Conservation (phyloP, 2,888 invertebrate species). For the Terebella lapidaria region DNA sequence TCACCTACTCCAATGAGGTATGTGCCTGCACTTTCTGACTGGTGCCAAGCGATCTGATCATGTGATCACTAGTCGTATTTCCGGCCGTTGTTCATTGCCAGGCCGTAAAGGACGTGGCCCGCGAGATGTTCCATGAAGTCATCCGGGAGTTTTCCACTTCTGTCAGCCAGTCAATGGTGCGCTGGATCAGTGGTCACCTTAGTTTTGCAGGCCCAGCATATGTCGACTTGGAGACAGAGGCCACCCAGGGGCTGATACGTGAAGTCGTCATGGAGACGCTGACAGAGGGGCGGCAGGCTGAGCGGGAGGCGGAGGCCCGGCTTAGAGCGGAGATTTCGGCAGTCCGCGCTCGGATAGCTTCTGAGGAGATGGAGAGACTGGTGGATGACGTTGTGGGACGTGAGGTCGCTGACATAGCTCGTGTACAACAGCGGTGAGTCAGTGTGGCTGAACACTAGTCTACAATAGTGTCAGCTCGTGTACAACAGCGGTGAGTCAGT, state of each 20-base stretch:
- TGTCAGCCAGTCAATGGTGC: neutral
- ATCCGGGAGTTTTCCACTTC: constrained; percentile 6
- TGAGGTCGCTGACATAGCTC: neutral
- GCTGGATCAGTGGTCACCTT: neutral
- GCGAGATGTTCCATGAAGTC: constrained; percentile 34
- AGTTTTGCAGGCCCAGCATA: neutral
- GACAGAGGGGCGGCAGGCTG: neutral
- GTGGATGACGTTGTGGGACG: neutral
- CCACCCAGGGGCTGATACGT: neutral
- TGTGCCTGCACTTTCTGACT: too few species aligned
- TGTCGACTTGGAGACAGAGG: neutral
- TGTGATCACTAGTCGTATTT: too few species aligned
- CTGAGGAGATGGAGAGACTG: neutral
- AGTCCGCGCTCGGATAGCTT: neutral
- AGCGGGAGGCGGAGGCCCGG: neutral
- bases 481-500: too few species aligned
- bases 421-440: neutral
- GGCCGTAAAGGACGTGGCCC: constrained; percentile 34
- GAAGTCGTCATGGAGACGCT: neutral
- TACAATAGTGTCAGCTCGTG: too few species aligned
- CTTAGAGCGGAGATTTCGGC: neutral
- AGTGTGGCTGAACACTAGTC: too few species aligned
- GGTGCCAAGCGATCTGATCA: too few species aligned
- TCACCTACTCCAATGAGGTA: too few species aligned
- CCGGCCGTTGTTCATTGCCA: too few species aligned